Evolutionary conservation across 2,113 vertebrate genomes (phyloP).

Genomic region (Urocitellus parryii): DNA sequence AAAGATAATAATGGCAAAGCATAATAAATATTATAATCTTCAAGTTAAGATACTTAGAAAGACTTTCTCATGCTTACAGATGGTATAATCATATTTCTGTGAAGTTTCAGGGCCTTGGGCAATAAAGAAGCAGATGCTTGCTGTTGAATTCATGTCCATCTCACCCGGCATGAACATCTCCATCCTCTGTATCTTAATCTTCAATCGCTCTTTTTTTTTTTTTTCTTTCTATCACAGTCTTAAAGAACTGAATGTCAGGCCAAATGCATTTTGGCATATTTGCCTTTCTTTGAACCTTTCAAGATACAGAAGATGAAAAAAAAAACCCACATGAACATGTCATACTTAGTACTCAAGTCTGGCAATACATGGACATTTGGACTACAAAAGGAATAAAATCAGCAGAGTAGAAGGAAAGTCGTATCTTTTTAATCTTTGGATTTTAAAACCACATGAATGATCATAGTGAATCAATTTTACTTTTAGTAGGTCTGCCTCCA

Average conservation of each 20-base stretch:
- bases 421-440: constrained; percentile 31
- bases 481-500: constrained; percentile 1
- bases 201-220: neutral
- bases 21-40: constrained; percentile 44
- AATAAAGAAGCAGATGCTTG: constrained; percentile 35
- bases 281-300: constrained; percentile 20
- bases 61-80: constrained; percentile 32
- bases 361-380: neutral
- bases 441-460: neutral
- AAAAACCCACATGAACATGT: neutral
- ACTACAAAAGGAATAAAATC: constrained; percentile 6
- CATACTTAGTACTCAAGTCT: neutral
- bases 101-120: constrained; percentile 38
- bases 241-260: constrained; percentile 14
- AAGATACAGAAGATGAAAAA: constrained; percentile 16
- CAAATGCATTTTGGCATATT: neutral
- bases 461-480: constrained; percentile 5
- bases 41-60: constrained; percentile 59
- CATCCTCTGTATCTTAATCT: constrained; percentile 17
- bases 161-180: neutral
- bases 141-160: neutral
- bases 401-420: neutral
- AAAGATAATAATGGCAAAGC: constrained; percentile 30
- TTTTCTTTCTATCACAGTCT: neutral
- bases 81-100: constrained; percentile 23